Base-by-base conservation (phyloP, 2,113 vertebrate species). In the Proterorhinus semilunaris region DNA sequence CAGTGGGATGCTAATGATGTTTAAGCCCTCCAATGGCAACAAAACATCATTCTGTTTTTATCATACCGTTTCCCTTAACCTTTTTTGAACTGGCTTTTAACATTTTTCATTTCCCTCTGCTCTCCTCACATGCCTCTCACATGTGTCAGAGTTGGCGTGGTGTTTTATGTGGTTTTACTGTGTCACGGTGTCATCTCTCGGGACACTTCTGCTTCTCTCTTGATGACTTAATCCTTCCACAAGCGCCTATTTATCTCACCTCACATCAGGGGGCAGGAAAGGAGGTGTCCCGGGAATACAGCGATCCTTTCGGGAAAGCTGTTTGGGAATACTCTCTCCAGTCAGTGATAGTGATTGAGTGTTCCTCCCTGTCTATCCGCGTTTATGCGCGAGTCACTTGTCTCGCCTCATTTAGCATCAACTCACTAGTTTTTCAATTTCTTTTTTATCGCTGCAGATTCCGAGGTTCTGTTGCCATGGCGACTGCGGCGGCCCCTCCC, bases 391-490 rank as follows among this genome's bases (percentile, higher is more conserved):
- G 49, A 69, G n/a, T 58, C 15, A 12, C 58, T 16, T 83, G 10
- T 47, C 71, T 46, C 42, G 45, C 55, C 44, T 77, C 69, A 69
- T 84, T 79, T 68, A 61, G 46, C 55, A 62, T 48, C 16, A 16
- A 58, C 71, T 83, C 69, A 82, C 62, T 68, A 17, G 71, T 72
- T 63, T n/a, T 16, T 57, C 27, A 36, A 36, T 16, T 58, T 76
- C 6, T 72, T 61, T 66, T 69, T 65, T 68, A 42, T 81, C 54
- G 63, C 73, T 57, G 65, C 87, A 92, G 89, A 75, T 21, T 78
- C 74, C 11, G 45, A 73, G n/a, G 57, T 71, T 70, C 66, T 67
- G 78, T 89, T 88, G 80, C 86, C 62, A 91, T 92, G 92, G 87
- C 72, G 72, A 89, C 86, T 16, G 62, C 69, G 69, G 78, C 69